phyloP scores from a whole-genome alignment of 2,113 vertebrate species.

The Variabilichromis moorii region DNA sequence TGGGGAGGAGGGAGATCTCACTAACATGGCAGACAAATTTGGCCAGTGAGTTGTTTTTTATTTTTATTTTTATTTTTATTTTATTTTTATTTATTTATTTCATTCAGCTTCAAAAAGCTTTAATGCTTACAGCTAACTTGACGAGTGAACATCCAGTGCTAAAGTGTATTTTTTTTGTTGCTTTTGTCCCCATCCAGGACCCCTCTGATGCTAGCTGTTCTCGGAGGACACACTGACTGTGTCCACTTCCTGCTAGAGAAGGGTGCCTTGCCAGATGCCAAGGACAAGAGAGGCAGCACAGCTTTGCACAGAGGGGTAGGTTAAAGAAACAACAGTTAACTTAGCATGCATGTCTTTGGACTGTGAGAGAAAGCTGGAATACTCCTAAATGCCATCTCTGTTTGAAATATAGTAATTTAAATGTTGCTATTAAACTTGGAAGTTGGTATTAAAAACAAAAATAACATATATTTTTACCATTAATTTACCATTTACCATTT shows the following conservation, averaged over 20 bases:
- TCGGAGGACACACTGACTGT: conserved; percentile 88
- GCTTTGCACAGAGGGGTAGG: conserved; percentile 91
- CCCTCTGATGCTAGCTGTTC: conserved; percentile 89
- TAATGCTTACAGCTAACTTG: neutral
- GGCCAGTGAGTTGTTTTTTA: conserved; percentile 81
- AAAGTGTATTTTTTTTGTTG: neutral
- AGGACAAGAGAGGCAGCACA: conserved; percentile 85
- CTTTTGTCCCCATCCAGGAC: conserved; percentile 69
- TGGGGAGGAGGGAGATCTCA: conserved; percentile 84
- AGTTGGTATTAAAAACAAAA: neutral
- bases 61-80: neutral
- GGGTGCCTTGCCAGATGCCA: conserved; percentile 82
- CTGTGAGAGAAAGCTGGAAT: neutral
- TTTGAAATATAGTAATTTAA: neutral
- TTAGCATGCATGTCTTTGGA: neutral
- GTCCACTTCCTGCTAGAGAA: conserved; percentile 91
- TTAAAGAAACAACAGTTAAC: neutral
- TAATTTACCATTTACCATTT: no score
- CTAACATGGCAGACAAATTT: conserved; percentile 84
- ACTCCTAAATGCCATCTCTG: neutral
- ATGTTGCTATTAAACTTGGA: neutral
- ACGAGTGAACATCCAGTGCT: neutral
- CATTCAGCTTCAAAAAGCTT: neutral
- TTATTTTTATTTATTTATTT: neutral
- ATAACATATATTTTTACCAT: no score